Evolutionary conservation across 2,888 invertebrate species (phyloP), one percentile per base, ranked within the genome.

Genomic region (Trileptium ribeirensis): DNA sequence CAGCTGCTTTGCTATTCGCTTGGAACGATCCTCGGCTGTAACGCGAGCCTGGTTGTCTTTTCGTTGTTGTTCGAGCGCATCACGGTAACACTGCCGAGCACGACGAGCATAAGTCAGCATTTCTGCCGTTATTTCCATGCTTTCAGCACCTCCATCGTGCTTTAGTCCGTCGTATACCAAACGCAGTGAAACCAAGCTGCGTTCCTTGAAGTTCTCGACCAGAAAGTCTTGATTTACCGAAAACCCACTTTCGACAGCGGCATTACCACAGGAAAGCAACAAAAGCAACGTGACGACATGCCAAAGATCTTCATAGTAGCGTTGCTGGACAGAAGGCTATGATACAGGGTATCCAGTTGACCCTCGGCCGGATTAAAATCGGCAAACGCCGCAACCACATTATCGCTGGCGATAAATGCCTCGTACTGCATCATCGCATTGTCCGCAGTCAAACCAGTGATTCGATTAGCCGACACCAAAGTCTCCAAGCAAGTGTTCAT

Each of bases 211-310:
- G 70, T 85, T 85, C 34, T 81, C 83, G 24, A 81, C 82, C 75
- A 77, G 79, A 3, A 84, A 80, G 79, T 84, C 83, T 67, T 82
- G 84, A 79, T 85, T 85, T 24, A 86, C 79, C n/a, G 84, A 86
- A 80, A 85, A 86, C 24, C 85, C 85, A 29, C 83, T 67, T 79
- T 86, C 85, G 24, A 84, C 85, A 39, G 79, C 74, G 19, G 85
- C 85, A 78, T 86, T 84, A 74, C 85, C 84, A 82, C 86, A 84
- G 67, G 84, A 86, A 8, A 85, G 77, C 2, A 85, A 36, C 37
- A 85, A 79, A 33, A 81, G 78, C n/a, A 79, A n/a, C 64, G 19
- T 64, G n/a, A 64, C 19, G 19, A 64, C 64, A 24, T 64, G 19
- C 64, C 64, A 64, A 24, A 64, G n/a, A 64, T 64, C 64, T 19